Evolutionary conservation across 2,113 vertebrate species (phyloP), one percentile per base, ranked within the genome.

Genomic region (Nyctibius bracteatus): DNA sequence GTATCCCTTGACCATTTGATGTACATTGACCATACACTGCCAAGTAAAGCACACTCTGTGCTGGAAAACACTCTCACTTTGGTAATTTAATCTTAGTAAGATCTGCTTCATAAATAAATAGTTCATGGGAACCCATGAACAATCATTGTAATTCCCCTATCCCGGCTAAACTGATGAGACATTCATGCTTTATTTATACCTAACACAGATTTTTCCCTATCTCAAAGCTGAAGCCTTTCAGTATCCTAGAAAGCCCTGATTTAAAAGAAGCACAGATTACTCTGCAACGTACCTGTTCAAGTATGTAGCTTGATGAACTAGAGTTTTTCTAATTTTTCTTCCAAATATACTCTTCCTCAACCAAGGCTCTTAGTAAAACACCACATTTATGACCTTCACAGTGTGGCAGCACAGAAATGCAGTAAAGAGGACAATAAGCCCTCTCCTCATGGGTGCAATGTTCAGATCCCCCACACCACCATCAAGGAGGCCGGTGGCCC

Each of bases 381-480:
- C 28, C 30, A 15, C 16, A 27, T 57, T 72, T 35, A 27, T 15
- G 8, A 31, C 24, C 5, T 37, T 81, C 33, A 9, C 6, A 20
- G 10, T 14, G 16, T 7, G 44, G 61, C 15, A 55, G 67, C 43
- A 44, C 17, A 57, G 44, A 67, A 78, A 63, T 8, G 24, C 41
- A 27, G 10, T 5, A 17, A 52, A 27, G n/a, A 81, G 75, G 41
- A 66, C 5, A 28, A 72, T 43, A n/a, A 85, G 58, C 31, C 8
- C 1, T 37, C 47, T 16, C 4, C 2, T 61, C 30, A 7, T 0
- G 19, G 30, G 3, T 68, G 35, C 47, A 18, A 8, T 4, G 5
- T 12, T 44, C 39, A 44, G 44, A 82, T 24, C 17, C 43, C 19
- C 12, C 5, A 3, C 13, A 39, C 2, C 9, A 7, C 4, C 24